A percentile compares a stretch with the other conserved stretches of the same genome.
Evolutionary conservation across 2,888 invertebrate genomes (phyloP).

Genomic region (Euclidia mi): DNA sequence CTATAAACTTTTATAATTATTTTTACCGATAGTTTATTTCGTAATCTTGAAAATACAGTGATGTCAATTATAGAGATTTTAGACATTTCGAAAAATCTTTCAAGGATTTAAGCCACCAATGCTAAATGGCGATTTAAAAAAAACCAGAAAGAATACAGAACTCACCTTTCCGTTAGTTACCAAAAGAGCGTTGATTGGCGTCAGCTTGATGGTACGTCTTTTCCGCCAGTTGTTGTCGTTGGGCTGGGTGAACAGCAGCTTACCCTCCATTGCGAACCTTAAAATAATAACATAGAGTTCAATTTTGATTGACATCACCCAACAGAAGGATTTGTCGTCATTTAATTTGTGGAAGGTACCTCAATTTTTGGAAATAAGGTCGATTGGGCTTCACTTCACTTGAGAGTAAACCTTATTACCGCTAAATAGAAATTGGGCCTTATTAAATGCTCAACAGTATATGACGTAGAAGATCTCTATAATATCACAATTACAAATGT

Average conservation of each 20-base stretch:
- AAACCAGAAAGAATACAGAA: conserved; percentile 33
- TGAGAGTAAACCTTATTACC: conserved; percentile 31
- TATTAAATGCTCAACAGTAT: conserved; percentile 36
- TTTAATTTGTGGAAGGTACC: conserved; percentile 42
- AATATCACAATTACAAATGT: too few relatives aligned
- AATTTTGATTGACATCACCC: conserved; percentile 36
- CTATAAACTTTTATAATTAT: too few relatives aligned
- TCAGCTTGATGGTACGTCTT: conserved; percentile 96
- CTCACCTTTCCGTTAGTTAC: conserved; percentile 97
- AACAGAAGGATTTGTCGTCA: conserved; percentile 34
- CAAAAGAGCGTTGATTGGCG: conserved; percentile 96
- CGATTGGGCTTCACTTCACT: conserved; percentile 44
- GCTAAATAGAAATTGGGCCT: conserved; percentile 35
- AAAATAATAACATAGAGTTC: conserved; percentile 46
- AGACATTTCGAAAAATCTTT: too few relatives aligned
- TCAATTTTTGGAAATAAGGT: conserved; percentile 51
- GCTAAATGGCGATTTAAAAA: not conserved
- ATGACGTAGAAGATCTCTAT: conserved; percentile 5
- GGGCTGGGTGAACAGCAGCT: conserved; percentile 96
- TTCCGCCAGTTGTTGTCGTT: conserved; percentile 97
- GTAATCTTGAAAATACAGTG: too few relatives aligned
- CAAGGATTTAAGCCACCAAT: too few relatives aligned
- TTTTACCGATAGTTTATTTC: too few relatives aligned
- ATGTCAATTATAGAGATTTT: too few relatives aligned
- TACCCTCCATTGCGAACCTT: conserved; percentile 96